phyloP scores from a whole-genome alignment of 2,113 vertebrate species.

The Proterorhinus semilunaris region DNA sequence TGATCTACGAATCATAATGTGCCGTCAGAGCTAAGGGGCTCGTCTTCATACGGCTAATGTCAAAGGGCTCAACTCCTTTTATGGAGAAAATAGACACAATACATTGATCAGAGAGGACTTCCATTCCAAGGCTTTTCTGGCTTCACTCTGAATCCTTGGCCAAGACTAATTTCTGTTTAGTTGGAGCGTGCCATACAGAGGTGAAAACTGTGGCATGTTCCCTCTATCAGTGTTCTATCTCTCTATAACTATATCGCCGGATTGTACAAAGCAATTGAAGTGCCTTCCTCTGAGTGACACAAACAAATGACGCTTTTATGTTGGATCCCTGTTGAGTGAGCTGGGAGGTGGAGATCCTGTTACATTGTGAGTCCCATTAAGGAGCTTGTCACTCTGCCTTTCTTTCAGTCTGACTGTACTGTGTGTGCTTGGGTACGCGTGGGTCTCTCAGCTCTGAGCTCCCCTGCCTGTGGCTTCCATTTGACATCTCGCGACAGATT shows the following conservation, averaged over 20 bases:
- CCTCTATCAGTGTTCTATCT: constrained; percentile 4
- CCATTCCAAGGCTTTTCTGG: constrained; percentile 26
- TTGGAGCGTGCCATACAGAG: constrained; percentile 12
- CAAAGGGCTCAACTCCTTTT: constrained; percentile 75
- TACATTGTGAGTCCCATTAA: constrained; percentile 10
- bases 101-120: constrained; percentile 33
- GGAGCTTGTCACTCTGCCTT: constrained; percentile 20
- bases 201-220: constrained; percentile 1
- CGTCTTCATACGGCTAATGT: constrained; percentile 65
- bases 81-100: constrained; percentile 43
- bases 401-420: not conserved
- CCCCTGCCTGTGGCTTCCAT: constrained; percentile 19
- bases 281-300: constrained; percentile 65
- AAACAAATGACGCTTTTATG: constrained; percentile 65
- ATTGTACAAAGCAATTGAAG: constrained; percentile 73
- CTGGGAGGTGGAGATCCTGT: constrained; percentile 3
- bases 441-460: constrained; percentile 58
- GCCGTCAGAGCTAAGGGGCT: constrained; percentile 71
- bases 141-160: constrained; percentile 21
- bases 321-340: constrained; percentile 17
- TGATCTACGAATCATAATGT: constrained; percentile 49
- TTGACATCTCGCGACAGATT: constrained; percentile 6
- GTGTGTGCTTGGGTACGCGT: not conserved
- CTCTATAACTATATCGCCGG: constrained; percentile 49
- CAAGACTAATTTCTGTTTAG: constrained; percentile 22